A percentile compares a stretch with the other conserved stretches of the same genome.
Conservation (phyloP, 2,888 invertebrate genomes). For the Microctonus aethiopoides region DNA sequence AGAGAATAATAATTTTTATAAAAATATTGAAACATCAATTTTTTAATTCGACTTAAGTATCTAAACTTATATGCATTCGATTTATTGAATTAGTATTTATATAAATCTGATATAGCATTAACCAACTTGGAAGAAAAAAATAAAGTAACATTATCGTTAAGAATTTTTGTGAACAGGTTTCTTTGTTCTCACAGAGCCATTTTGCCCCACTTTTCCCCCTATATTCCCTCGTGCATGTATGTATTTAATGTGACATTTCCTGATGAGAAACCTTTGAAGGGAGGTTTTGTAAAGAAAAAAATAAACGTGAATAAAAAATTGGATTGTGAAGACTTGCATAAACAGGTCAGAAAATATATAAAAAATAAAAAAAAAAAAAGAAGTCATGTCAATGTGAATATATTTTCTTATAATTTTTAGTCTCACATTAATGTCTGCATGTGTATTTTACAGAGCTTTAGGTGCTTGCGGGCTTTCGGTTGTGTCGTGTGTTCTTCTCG, state of each 20-base stretch:
- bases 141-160: too few relatives aligned
- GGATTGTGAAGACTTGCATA: constrained; percentile 33
- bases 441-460: constrained; percentile 1
- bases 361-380: constrained; percentile 27
- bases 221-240: too few relatives aligned
- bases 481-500: constrained; percentile 44
- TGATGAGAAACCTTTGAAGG: constrained; percentile 30
- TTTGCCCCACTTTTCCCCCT: too few relatives aligned
- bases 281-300: constrained; percentile 17
- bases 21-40: too few relatives aligned
- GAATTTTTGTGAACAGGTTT: too few relatives aligned
- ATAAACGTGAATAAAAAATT: constrained; percentile 20
- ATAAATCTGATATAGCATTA: too few relatives aligned
- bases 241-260: neutral
- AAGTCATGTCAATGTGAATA: constrained; percentile 21
- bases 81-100: too few relatives aligned
- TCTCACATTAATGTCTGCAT: constrained; percentile 5
- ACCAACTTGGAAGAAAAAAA: too few relatives aligned
- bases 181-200: too few relatives aligned
- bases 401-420: neutral
- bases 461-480: constrained; percentile 52
- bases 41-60: too few relatives aligned
- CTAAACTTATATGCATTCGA: too few relatives aligned
- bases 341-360: constrained; percentile 35
- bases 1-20: too few relatives aligned